Base-by-base conservation (phyloP, 1,140 invertebrate species). In the Condylostylus longicornis region DNA sequence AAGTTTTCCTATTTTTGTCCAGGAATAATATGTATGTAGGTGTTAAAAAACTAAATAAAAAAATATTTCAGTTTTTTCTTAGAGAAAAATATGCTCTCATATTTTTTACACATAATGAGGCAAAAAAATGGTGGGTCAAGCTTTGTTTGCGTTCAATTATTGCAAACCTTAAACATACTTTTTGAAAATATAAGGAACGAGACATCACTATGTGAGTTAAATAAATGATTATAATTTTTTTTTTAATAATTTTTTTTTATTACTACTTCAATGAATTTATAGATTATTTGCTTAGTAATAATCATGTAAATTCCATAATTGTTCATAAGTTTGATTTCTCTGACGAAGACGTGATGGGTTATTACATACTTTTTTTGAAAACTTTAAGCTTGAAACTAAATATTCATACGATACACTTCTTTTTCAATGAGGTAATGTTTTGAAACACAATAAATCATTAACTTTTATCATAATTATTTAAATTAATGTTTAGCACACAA, bases 281-380 rank as follows among this genome's bases (percentile, higher is more conserved):
- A 98, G 93, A 98, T 81, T 99, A 98, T 67, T 68, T 99, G 37
- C 67, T 99, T 13, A 98, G 93, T 51, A 99, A 99, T 65, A 99
- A 99, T 66, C 93, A 98, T 70, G 91, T 99, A 14, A 99, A 99
- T 65, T 91, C 86, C 22, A 98, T 99, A 53, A 98, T 99, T 58
- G 86, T 94, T 25, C 94, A 98, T 65, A 96, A 96, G 66, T 98
- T 98, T 74, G 95, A 99, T 63, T 96, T 99, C 55, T 91, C 88
- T 12, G 94, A 99, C 67, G 96, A 99, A 67, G 96, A 99, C 74
- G 91, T 99, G 3, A 97, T 98, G 90, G 95, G 94, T 5, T 98
- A 99, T 62, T 99, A 98, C 62, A 98, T 99, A 58, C 95, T 94
- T 31, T 98, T 99, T 61, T 62, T 98, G 37, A 98, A 98, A 64